Evolutionary conservation across 2,888 invertebrate genomes (phyloP).

Genomic region (Microctonus aethiopoides): DNA sequence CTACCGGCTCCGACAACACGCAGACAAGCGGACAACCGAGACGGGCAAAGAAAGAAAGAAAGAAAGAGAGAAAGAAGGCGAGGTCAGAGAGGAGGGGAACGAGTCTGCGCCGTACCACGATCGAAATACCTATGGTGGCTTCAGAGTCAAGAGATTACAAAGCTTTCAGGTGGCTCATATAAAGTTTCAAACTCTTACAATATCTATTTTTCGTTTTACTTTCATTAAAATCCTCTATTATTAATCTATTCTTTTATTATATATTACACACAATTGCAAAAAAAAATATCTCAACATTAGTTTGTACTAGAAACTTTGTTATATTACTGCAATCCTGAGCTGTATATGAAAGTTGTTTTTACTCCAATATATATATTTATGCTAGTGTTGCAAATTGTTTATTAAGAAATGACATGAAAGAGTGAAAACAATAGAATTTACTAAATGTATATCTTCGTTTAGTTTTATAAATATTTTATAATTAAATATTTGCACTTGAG

Average conservation of each 20-base stretch:
- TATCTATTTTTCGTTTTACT: neutral
- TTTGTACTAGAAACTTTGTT: too few relatives aligned
- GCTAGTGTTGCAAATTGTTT: too few relatives aligned
- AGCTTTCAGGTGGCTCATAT: constrained; percentile 42
- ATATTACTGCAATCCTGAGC: too few relatives aligned
- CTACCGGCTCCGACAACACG: constrained; percentile 20
- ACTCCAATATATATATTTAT: too few relatives aligned
- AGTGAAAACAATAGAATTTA: too few relatives aligned
- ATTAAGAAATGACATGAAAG: too few relatives aligned
- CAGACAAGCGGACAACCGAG: neutral
- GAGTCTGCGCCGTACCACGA: constrained; percentile 59
- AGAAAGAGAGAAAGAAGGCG: constrained; percentile 25
- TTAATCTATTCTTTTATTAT: neutral
- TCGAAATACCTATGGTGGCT: constrained; percentile 49
- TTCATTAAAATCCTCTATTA: neutral
- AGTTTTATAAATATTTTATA: too few relatives aligned
- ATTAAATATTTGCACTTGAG: too few relatives aligned
- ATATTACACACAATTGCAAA: too few relatives aligned
- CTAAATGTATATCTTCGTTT: too few relatives aligned
- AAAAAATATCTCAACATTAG: too few relatives aligned
- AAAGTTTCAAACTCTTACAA: constrained; percentile 37
- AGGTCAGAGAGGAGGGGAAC: constrained; percentile 54
- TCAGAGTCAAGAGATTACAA: constrained; percentile 39
- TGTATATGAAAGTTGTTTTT: too few relatives aligned
- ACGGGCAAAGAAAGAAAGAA: constrained; percentile 10